Evolutionary conservation across 2,888 invertebrate genomes (phyloP), one percentile per base, ranked within the genome.

Genomic region (Baccha elongata): DNA sequence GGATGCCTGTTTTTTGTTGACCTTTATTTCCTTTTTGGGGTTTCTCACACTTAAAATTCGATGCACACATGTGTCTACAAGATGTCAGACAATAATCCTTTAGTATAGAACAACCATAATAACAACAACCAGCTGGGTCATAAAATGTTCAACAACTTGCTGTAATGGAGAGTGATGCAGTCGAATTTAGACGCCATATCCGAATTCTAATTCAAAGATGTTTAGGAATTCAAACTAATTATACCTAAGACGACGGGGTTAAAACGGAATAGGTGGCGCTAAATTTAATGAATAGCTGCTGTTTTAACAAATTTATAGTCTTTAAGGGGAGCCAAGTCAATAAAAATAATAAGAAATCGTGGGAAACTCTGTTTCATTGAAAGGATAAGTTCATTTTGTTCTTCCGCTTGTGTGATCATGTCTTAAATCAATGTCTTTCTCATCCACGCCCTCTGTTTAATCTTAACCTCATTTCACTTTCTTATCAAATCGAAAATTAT

Each of bases 401-500:
- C 26, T 26, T 40, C 17, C 10, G 0, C 21, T 32, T 11, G 44
- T 10, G 17, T 72, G 35, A 37, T 46, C 35, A 40, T 52, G 19
- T 32, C 42, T 42, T 42, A 50, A 58, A 42, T 50, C 58, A 60
- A 23, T 42, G 58, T 40, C 10, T 15, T 7, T 19, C 21, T 19
- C 21, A 11, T 1, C 23, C 13, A 26, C 42, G 0, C 37, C 21
- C 10, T 11, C 19, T 26, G 42, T 37, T 37, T 7, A 17, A 21
- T 8, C 64, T 65, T 50, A 37, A 50, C 8, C 53, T 53, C 29
- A 60, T 50, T 50, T 53, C 48, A 48, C 32, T 58, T 46, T 37
- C 68, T 53, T 46, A 62, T 40, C 64, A 48, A 69, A 68, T 80
- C 50, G 48, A 62, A 50, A 50, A 80, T 74, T 69, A 74, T 64